These are phyloP conservation scores for Apocrypta bakeri DNA, from an alignment of 1,140 invertebrate species.

Conservation along the genomic window DNA sequence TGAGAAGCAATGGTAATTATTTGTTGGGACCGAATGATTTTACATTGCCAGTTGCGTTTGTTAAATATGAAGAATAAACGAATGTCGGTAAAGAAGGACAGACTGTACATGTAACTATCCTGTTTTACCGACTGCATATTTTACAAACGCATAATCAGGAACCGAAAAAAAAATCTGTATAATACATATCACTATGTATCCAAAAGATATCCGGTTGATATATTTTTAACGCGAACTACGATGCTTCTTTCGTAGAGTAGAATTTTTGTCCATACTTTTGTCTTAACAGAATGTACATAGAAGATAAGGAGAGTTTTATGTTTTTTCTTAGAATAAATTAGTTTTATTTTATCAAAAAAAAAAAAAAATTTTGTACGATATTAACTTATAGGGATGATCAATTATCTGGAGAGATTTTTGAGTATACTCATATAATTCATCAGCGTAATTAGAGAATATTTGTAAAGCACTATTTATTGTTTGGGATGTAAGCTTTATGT, in stretches of 20 bases:
- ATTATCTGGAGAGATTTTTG: background rate
- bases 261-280: background rate
- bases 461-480: background rate
- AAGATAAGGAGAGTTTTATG: slow-evolving; percentile 15
- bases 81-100: background rate
- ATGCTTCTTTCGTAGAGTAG: slow-evolving; percentile 8
- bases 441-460: background rate
- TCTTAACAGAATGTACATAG: slow-evolving; percentile 43
- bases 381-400: slow-evolving; percentile 11
- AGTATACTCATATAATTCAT: background rate
- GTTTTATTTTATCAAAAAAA: slow-evolving; percentile 4
- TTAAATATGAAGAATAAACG: background rate
- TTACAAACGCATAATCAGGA: background rate
- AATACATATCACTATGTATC: too few relatives aligned
- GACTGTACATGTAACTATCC: background rate
- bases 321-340: slow-evolving; percentile 16
- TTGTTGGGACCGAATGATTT: background rate
- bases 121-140: background rate
- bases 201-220: background rate
- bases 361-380: slow-evolving; percentile 30
- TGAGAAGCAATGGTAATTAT: background rate
- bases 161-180: background rate
- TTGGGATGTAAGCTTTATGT: background rate
- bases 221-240: background rate
- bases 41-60: background rate